Conservation (phyloP, 1,140 invertebrate genomes). For the Araneus ventricosus region DNA sequence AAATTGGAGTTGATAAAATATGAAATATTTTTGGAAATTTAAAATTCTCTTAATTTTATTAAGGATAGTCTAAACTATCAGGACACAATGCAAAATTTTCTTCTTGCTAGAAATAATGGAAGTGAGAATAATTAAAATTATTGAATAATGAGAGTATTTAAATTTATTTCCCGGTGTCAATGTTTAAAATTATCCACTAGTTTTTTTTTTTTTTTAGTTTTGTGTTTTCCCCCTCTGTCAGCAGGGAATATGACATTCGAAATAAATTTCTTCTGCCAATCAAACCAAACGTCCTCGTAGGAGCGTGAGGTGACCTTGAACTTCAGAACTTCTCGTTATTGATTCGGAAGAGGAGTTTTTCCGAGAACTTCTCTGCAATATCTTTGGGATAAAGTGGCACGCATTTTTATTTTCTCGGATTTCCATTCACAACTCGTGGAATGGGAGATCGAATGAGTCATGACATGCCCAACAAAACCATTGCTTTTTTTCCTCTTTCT, state of each 20-base stretch:
- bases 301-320: slow-evolving; percentile 28
- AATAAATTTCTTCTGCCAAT: background rate
- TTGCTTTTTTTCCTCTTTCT: background rate
- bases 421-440: background rate
- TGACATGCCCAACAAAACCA: background rate
- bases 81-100: background rate
- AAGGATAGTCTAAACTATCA: background rate
- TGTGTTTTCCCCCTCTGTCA: background rate
- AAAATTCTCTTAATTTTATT: too few species aligned
- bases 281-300: background rate
- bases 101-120: background rate
- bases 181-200: too few species aligned
- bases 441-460: background rate
- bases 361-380: background rate
- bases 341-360: background rate
- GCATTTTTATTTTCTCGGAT: background rate
- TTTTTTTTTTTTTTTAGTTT: background rate
- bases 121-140: too few species aligned
- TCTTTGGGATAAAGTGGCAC: background rate
- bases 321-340: slow-evolving; percentile 2
- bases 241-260: background rate
- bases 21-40: too few species aligned
- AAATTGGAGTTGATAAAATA: too few species aligned
- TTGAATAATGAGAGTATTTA: too few species aligned
- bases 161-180: too few species aligned